Evolutionary conservation across 2,888 invertebrate species (phyloP).

Genomic region (Podabrus alpinus): DNA sequence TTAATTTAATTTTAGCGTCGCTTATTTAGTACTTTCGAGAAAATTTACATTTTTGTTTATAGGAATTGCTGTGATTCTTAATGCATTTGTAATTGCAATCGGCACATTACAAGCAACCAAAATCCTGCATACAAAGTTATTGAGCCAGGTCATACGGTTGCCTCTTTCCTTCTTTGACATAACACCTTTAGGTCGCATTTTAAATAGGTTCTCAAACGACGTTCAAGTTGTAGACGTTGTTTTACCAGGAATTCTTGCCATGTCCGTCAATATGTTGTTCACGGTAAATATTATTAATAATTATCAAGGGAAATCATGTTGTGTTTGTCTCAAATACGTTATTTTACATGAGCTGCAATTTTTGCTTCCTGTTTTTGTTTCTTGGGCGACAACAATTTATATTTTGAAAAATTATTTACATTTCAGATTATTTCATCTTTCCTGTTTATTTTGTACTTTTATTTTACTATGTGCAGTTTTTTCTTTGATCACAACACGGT

Average conservation of each 20-base stretch:
- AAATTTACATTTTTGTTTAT: slow-evolving; percentile 28
- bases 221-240: slow-evolving; percentile 60
- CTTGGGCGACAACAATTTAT: background rate
- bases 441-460: background rate
- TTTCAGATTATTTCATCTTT: background rate
- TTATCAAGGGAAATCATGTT: background rate
- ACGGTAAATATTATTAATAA: background rate
- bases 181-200: slow-evolving; percentile 65
- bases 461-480: too few species aligned
- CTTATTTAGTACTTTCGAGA: background rate
- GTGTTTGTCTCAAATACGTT: background rate
- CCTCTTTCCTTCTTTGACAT: slow-evolving; percentile 67
- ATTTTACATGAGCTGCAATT: background rate
- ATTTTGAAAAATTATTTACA: background rate
- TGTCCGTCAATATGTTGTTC: background rate
- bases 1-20: background rate
- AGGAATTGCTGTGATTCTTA: slow-evolving; percentile 50
- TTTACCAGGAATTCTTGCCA: slow-evolving; percentile 46
- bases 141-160: slow-evolving; percentile 58
- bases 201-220: slow-evolving; percentile 65
- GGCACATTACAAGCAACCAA: slow-evolving; percentile 54
- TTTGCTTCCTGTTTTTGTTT: background rate
- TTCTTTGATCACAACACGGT: background rate
- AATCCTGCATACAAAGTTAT: slow-evolving; percentile 56
- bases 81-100: slow-evolving; percentile 53